Percentiles rank a stretch among this genome's conserved stretches.
Evolutionary conservation across 2,888 invertebrate genomes (phyloP).

Genomic region (Drosophila dives): DNA sequence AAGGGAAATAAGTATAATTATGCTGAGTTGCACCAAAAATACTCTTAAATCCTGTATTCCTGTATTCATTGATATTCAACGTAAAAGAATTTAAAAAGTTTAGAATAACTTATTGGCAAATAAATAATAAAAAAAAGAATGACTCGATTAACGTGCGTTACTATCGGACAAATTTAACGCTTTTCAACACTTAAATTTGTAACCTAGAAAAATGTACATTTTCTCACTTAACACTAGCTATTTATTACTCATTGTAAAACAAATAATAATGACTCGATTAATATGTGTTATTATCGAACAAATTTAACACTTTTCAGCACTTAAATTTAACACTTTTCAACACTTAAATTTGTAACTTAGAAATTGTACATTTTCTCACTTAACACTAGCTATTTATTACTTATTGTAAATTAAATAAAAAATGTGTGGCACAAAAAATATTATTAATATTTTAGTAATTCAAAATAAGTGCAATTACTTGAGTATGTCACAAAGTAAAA

Average conservation of each 20-base stretch:
- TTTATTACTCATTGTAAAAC: not conserved
- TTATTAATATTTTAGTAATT: not conserved
- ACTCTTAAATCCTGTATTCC: slow-evolving; percentile 16
- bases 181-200: not conserved
- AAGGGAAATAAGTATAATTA: not conserved
- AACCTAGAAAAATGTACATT: not conserved
- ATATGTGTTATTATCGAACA: not conserved
- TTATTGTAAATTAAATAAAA: not conserved
- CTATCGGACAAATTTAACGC: not conserved
- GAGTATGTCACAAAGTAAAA: not conserved
- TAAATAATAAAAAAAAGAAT: no score
- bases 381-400: not conserved
- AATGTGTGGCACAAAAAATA: not conserved
- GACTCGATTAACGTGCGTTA: not conserved
- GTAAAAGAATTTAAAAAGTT: not conserved
- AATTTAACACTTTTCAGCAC: not conserved
- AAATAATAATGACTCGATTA: not conserved
- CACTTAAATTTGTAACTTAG: no score
- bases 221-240: not conserved
- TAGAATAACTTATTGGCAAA: no score
- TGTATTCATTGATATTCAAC: not conserved
- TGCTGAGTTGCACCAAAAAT: slow-evolving; percentile 2
- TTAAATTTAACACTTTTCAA: not conserved
- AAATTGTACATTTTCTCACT: no score
- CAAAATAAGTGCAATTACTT: not conserved